Percentiles rank a stretch among this genome's conserved stretches.
Conservation (phyloP, 1,140 invertebrate species). For the Helicoverpa zea region DNA sequence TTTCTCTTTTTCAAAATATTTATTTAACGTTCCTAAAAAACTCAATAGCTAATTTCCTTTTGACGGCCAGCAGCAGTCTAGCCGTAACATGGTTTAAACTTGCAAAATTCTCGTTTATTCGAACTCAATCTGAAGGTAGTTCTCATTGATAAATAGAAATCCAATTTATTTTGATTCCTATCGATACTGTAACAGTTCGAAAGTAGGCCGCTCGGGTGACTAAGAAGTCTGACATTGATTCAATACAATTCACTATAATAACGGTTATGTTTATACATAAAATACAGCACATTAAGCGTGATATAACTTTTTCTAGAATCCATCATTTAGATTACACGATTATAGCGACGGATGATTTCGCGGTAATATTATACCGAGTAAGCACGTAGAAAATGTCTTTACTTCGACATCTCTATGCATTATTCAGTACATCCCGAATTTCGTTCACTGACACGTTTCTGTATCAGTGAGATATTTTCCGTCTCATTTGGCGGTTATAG, state of each 20-base stretch:
- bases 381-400: slow-evolving; percentile 11
- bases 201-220: slow-evolving; percentile 24
- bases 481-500: neutral
- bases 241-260: neutral
- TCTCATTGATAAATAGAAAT: slow-evolving; percentile 32
- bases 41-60: too few relatives aligned
- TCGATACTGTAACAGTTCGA: neutral
- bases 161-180: slow-evolving; percentile 32
- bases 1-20: too few relatives aligned
- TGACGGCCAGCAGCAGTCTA: too few relatives aligned
- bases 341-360: neutral
- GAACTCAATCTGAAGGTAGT: slow-evolving; percentile 6
- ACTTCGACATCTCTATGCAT: slow-evolving; percentile 17
- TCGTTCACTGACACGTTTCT: slow-evolving; percentile 19
- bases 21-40: too few relatives aligned
- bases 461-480: neutral
- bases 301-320: neutral
- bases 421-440: slow-evolving; percentile 27
- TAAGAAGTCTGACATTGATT: slow-evolving; percentile 8
- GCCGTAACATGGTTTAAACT: too few relatives aligned
- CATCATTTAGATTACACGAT: neutral
- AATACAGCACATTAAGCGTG: neutral
- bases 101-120: neutral
- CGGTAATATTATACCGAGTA: neutral
- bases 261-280: neutral